Percentiles rank a stretch among this genome's conserved stretches.
Evolutionary conservation across 2,888 invertebrate genomes (phyloP).

Genomic region (Homarus gammarus): DNA sequence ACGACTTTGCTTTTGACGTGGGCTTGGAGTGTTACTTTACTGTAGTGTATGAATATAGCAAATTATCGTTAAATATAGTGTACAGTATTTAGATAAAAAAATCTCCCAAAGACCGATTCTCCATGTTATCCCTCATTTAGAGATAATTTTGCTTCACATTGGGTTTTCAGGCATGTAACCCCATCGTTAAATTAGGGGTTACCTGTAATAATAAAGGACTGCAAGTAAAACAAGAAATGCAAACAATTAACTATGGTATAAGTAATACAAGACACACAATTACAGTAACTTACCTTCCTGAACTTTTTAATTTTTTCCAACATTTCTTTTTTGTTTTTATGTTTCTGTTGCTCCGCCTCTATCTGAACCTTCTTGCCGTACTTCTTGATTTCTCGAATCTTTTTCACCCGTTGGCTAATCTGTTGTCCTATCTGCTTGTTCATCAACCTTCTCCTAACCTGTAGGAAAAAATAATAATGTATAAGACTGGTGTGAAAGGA

Average conservation of each 20-base stretch:
- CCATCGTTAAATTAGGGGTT: too few species aligned
- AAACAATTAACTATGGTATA: not conserved
- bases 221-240: not conserved
- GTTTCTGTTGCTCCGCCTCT: conserved; percentile 90
- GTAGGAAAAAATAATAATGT: conserved; percentile 1
- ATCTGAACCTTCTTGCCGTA: conserved; percentile 93
- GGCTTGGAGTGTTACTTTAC: too few species aligned
- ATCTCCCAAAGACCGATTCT: too few species aligned
- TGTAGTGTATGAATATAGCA: too few species aligned
- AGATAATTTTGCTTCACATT: too few species aligned
- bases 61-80: too few species aligned
- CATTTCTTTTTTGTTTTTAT: conserved; percentile 94
- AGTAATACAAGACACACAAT: not conserved
- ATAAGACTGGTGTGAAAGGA: not conserved
- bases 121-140: too few species aligned
- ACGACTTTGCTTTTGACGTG: too few species aligned
- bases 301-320: conserved; percentile 95
- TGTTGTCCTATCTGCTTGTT: conserved; percentile 91
- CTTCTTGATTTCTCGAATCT: conserved; percentile 93
- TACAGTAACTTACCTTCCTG: conserved; percentile 85
- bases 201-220: too few species aligned
- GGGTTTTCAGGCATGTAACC: too few species aligned
- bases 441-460: conserved; percentile 88
- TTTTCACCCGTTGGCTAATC: conserved; percentile 92
- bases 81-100: too few species aligned